phyloP scores from a whole-genome alignment of 1,140 invertebrate genomes.

The Platyscapa corneri region DNA sequence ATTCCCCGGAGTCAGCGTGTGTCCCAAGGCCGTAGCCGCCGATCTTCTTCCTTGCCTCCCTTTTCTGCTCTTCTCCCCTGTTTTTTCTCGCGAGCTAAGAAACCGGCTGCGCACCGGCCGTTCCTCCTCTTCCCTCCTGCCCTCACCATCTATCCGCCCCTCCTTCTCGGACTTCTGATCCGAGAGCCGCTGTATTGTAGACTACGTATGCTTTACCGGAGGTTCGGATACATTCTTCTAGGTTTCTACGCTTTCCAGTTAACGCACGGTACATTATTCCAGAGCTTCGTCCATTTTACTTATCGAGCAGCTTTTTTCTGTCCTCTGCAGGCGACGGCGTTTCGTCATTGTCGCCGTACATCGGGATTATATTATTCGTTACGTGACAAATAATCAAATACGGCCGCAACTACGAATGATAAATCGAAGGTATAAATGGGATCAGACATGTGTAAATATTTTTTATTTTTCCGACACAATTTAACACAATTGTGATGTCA shows the following conservation, averaged over 20 bases:
- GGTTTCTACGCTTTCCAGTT: neutral
- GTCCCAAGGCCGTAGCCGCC: slow-evolving; percentile 5
- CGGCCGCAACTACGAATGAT: neutral
- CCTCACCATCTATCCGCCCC: neutral
- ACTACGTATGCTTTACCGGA: neutral
- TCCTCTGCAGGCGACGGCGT: too few relatives aligned
- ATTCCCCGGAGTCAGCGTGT: neutral
- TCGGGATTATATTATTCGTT: neutral
- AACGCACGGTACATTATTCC: neutral
- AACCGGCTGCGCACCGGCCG: slow-evolving; percentile 20
- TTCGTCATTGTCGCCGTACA: neutral
- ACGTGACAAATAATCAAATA: neutral
- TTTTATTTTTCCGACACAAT: neutral
- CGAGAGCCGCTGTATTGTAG: neutral
- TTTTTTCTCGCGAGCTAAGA: slow-evolving; percentile 14
- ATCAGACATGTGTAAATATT: neutral
- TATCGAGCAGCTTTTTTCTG: too few relatives aligned
- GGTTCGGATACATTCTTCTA: neutral
- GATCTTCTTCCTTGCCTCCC: slow-evolving; percentile 33
- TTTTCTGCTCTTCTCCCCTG: slow-evolving; percentile 6
- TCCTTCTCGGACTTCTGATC: neutral
- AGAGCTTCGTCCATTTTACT: neutral
- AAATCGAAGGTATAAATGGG: neutral
- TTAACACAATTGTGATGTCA: neutral
- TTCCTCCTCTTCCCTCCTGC: neutral